phyloP scores from a whole-genome alignment of 1,140 invertebrate species.

The Daktulosphaira vitifoliae region DNA sequence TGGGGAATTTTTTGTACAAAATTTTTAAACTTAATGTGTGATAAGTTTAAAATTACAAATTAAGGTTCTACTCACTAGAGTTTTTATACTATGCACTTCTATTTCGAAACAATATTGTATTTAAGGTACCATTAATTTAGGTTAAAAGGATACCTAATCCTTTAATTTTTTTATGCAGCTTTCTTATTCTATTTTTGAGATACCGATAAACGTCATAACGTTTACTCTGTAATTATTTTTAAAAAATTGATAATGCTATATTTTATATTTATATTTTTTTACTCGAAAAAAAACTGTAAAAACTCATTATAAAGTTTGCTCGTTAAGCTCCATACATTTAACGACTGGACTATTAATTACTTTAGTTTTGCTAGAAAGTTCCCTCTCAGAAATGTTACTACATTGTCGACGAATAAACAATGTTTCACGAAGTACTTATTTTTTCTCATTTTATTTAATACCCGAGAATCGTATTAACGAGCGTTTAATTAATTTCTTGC shows the following conservation, averaged over 20 bases:
- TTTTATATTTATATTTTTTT: neutral
- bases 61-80: no score
- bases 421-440: constrained; percentile 22
- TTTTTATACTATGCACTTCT: no score
- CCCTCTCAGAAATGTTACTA: constrained; percentile 2
- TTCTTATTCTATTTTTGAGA: no score
- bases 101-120: no score
- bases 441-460: constrained; percentile 24
- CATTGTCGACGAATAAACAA: constrained; percentile 30
- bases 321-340: constrained; percentile 26
- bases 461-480: constrained; percentile 18
- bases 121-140: no score
- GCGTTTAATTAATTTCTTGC: constrained; percentile 31
- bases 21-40: no score
- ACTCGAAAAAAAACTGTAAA: constrained; percentile 15
- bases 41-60: no score
- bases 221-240: neutral
- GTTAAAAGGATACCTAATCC: no score
- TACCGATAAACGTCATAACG: no score
- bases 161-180: no score
- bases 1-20: no score
- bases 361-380: constrained; percentile 29
- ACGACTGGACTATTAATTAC: constrained; percentile 33
- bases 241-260: constrained; percentile 15
- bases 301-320: constrained; percentile 33